Conservation (phyloP, 2,797 vertebrate species). For the Poeciliopsis infans region DNA sequence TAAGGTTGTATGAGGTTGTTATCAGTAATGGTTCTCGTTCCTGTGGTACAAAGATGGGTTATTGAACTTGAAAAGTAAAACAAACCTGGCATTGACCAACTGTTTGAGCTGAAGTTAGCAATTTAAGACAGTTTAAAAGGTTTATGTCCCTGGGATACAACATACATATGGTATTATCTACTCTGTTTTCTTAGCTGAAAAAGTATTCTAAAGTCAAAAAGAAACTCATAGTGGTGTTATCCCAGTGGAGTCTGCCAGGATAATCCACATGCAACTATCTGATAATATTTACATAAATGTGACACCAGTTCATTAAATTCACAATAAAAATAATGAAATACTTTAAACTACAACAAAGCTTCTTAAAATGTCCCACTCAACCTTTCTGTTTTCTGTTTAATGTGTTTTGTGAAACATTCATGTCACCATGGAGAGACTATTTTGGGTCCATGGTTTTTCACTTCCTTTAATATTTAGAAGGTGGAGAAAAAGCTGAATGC, state of each 20-base stretch:
- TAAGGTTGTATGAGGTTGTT: not conserved
- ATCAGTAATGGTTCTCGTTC: not conserved
- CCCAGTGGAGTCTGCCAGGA: not conserved
- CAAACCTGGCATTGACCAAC: not conserved
- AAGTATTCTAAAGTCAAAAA: not conserved
- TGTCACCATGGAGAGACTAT: slow-evolving; percentile 10
- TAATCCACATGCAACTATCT: not conserved
- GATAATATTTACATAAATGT: not conserved
- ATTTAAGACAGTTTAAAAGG: not conserved
- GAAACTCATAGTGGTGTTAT: not conserved
- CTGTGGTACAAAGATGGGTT: not conserved
- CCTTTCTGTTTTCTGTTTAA: not conserved
- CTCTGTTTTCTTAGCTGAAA: not conserved
- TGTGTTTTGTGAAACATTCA: not conserved
- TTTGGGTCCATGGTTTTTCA: slow-evolving; percentile 23
- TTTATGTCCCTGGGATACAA: not conserved
- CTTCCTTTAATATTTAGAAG: slow-evolving; percentile 38
- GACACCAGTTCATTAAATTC: not conserved
- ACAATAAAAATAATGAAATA: not conserved
- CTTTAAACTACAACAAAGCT: not conserved
- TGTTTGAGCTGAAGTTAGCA: not conserved
- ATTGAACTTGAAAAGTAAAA: not conserved
- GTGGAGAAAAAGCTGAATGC: slow-evolving; percentile 41
- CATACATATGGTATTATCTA: not conserved
- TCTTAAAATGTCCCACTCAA: not conserved